Percentiles rank a stretch among this genome's conserved stretches.
Evolutionary conservation across 2,888 invertebrate species (phyloP).

Genomic region (Noctua janthe): DNA sequence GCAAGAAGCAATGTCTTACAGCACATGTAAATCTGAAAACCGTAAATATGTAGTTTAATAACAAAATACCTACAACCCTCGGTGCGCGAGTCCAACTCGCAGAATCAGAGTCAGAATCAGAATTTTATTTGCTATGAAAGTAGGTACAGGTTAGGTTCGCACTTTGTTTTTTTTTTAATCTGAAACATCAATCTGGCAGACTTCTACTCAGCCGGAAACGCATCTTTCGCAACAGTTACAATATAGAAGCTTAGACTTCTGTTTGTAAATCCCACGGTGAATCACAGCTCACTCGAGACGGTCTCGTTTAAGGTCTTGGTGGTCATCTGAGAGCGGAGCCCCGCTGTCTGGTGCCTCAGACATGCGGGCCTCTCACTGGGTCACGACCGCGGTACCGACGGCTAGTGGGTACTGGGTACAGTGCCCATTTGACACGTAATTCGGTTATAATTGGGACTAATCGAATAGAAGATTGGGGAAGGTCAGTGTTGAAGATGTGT

Average conservation of each 20-base stretch:
- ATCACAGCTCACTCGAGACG: constrained; percentile 74
- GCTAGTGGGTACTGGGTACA: constrained; percentile 25
- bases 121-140: no score
- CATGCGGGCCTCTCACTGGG: constrained; percentile 83
- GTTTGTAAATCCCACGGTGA: constrained; percentile 60
- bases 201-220: constrained; percentile 5
- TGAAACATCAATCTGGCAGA: neutral
- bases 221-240: neutral
- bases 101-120: no score
- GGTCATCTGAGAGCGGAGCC: constrained; percentile 82
- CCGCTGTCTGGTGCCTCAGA: constrained; percentile 80
- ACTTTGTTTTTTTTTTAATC: no score
- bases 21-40: no score
- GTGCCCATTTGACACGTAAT: constrained; percentile 67
- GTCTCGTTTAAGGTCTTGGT: constrained; percentile 73
- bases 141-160: no score
- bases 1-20: no score
- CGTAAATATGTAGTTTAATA: no score
- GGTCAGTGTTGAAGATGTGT: constrained; percentile 67
- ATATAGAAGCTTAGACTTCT: constrained; percentile 21
- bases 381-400: constrained; percentile 73
- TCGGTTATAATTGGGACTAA: constrained; percentile 74
- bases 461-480: constrained; percentile 74
- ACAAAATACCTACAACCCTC: no score
- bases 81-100: no score